Evolutionary conservation across 2,888 invertebrate genomes (phyloP), one percentile per base, ranked within the genome.

Genomic region (Perizoma flavofasciatum): DNA sequence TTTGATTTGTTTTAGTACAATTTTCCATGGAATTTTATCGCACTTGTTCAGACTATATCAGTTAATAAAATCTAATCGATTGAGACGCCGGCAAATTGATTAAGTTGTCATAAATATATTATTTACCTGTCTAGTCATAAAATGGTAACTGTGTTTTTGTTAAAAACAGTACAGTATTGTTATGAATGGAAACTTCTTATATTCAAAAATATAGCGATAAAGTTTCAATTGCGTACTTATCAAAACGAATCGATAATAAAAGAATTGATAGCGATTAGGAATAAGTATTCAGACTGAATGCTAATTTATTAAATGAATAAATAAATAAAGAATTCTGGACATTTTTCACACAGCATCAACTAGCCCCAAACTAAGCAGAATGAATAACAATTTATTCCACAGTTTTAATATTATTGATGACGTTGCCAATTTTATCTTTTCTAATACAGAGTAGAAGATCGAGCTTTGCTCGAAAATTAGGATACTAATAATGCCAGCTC

Each of bases 111-210:
- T 60, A 51, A 51, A 54, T 47, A 53, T 51, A 37, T 22, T 54
- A 54, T 33, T 37, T 48, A 49, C 8, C 46, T 37, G 43, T 48
- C 40, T 59, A 40, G 41, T 47, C 32, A 40, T 9, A 34, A 46
- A 33, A 54, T 41, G 40, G 48, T 40, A 49, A 53, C 55, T 51
- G 47, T 44, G 37, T 49, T 64, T 61, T 57, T 47, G 51, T 57
- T 37, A 37, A 54, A 56, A 60, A 59, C 40, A 49, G 44, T 43
- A 55, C 58, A 37, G 34, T 49, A 49, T 69, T 72, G 57, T 72
- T 73, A 70, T 77, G 77, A 78, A 74, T 77, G 75, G 70, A 74
- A 75, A 68, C 71, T 69, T 72, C 65, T 71, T 69, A 52, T 75
- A 72, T 74, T 69, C 62, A 61, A 51, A 66, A 63, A 67, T 70